phyloP scores from a whole-genome alignment of 1,140 invertebrate species.

The Elysia chlorotica region DNA sequence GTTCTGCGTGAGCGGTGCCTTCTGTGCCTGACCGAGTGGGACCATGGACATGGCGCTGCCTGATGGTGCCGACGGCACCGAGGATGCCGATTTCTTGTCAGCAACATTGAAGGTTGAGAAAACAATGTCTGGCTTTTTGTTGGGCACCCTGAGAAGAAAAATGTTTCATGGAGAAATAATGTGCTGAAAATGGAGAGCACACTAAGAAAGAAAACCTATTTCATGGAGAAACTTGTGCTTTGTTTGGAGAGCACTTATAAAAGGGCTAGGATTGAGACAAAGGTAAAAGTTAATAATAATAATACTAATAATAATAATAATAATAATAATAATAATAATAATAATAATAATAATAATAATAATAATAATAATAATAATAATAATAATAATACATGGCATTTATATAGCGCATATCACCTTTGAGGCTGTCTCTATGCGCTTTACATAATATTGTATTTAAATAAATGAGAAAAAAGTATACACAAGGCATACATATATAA shows the following conservation, averaged over 20 bases:
- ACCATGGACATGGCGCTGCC: background rate
- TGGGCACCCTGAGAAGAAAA: conserved; percentile 44
- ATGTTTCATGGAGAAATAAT: background rate
- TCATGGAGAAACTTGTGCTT: background rate
- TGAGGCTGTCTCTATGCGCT: too few species aligned
- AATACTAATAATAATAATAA: too few species aligned
- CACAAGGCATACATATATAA: too few species aligned
- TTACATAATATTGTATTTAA: too few species aligned
- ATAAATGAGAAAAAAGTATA: background rate
- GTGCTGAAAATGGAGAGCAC: background rate
- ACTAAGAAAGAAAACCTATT: background rate
- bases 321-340: too few species aligned
- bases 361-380: too few species aligned
- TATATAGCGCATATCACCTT: too few species aligned
- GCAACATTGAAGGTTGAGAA: conserved; percentile 74
- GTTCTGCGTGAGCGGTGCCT: conserved; percentile 79
- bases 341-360: too few species aligned
- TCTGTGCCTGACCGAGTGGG: background rate
- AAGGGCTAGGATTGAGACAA: too few species aligned
- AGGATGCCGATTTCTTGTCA: conserved; percentile 64
- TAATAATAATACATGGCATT: too few species aligned
- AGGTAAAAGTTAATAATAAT: too few species aligned
- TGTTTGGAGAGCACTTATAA: too few species aligned
- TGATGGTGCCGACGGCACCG: background rate
- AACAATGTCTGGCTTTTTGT: conserved; percentile 75